Percentiles rank a stretch among this genome's conserved stretches.
phyloP scores from a whole-genome alignment of 2,888 invertebrate genomes.

The Emmelina monodactyla region DNA sequence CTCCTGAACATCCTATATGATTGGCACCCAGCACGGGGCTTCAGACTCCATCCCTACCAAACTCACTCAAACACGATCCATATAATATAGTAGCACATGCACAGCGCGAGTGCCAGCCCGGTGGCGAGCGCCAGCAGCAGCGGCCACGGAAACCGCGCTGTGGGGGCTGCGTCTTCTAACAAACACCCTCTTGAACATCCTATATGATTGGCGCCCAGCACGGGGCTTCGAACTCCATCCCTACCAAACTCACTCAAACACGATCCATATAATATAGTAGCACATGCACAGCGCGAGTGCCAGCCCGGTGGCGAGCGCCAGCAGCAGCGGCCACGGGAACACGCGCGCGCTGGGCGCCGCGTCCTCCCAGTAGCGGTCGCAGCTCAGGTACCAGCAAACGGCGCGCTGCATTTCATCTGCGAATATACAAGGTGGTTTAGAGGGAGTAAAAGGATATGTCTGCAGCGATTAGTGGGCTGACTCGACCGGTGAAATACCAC shows the following conservation, averaged over 20 bases:
- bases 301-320: constrained; percentile 81
- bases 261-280: constrained; percentile 91
- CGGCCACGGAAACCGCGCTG: constrained; percentile 84
- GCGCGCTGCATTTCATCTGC: constrained; percentile 87
- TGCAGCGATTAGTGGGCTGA: no score
- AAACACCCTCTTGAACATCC: no score
- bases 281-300: constrained; percentile 87
- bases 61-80: constrained; percentile 94
- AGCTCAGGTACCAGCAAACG: constrained; percentile 91
- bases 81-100: constrained; percentile 91
- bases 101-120: constrained; percentile 81
- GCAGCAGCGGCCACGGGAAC: constrained; percentile 81
- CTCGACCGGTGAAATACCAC: no score
- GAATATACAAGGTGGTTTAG: constrained; percentile 2
- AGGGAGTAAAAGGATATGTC: no score
- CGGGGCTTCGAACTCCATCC: no score
- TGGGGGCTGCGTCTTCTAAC: constrained; percentile 81
- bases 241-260: constrained; percentile 94
- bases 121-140: constrained; percentile 78
- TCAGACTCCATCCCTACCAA: no score
- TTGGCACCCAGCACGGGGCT: no score
- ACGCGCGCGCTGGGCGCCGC: constrained; percentile 75
- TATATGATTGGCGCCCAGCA: no score
- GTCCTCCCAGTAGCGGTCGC: constrained; percentile 93
- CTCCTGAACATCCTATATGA: no score